These are phyloP conservation scores for Drosophila tropicalis DNA, from an alignment of 1,140 invertebrate genomes.

Conservation along the genomic window DNA sequence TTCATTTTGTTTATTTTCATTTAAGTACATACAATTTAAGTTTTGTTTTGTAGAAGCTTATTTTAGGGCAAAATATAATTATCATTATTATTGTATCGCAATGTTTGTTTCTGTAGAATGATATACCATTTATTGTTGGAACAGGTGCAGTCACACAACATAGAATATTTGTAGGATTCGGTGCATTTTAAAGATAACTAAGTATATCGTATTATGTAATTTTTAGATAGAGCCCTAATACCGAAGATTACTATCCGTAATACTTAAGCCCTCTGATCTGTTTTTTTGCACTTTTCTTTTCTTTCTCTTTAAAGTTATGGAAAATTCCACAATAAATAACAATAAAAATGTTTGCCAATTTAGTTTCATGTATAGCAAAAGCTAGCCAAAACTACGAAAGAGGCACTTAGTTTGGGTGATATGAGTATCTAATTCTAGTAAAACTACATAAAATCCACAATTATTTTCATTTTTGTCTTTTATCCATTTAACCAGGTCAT, in stretches of 20 bases:
- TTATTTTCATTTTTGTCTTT: slow-evolving; percentile 34
- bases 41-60: not conserved
- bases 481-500: slow-evolving; percentile 31
- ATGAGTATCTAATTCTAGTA: slow-evolving; percentile 29
- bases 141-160: slow-evolving; percentile 24
- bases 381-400: slow-evolving; percentile 48
- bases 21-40: slow-evolving; percentile 14
- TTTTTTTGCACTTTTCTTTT: slow-evolving; percentile 4
- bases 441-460: slow-evolving; percentile 46
- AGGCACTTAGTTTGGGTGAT: slow-evolving; percentile 56
- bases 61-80: not conserved
- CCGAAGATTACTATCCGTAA: slow-evolving; percentile 10
- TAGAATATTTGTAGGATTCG: not conserved
- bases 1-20: slow-evolving; percentile 6
- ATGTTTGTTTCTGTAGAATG: not conserved
- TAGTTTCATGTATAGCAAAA: slow-evolving; percentile 56
- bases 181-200: not conserved
- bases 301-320: slow-evolving; percentile 27
- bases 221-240: slow-evolving; percentile 6
- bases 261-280: slow-evolving; percentile 3
- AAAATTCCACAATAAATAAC: slow-evolving; percentile 46
- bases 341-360: slow-evolving; percentile 41
- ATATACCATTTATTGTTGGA: slow-evolving; percentile 11
- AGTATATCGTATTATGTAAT: not conserved
- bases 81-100: not conserved